Conservation (phyloP, 1,140 invertebrate species). For the Oedothorax gibbosus region DNA sequence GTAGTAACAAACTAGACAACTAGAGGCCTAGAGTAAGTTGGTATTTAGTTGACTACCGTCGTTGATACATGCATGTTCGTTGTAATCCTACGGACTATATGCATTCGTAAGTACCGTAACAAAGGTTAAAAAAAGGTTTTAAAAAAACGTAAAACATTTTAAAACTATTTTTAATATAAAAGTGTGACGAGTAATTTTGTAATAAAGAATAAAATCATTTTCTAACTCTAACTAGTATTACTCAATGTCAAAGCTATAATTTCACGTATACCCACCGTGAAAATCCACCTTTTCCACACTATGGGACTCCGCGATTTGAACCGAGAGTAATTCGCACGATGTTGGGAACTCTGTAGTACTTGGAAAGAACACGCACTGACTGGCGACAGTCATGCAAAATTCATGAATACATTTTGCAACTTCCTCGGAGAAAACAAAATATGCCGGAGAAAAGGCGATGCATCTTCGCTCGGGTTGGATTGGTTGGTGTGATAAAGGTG, state of each 20-base stretch:
- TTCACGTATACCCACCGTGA: slow-evolving; percentile 14
- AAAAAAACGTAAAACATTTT: too few species aligned
- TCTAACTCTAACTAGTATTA: not conserved
- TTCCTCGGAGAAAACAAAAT: slow-evolving; percentile 39
- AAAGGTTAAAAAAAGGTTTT: too few species aligned
- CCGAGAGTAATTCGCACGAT: slow-evolving; percentile 23
- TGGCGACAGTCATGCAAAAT: slow-evolving; percentile 46
- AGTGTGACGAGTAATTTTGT: too few species aligned
- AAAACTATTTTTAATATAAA: too few species aligned
- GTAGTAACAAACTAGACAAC: too few species aligned
- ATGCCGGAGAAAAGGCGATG: slow-evolving; percentile 14
- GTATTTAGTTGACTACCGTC: too few species aligned
- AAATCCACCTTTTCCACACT: slow-evolving; percentile 8
- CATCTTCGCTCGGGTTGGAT: slow-evolving; percentile 12
- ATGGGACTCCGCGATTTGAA: not conserved
- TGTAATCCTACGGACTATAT: too few species aligned
- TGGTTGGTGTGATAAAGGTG: too few species aligned
- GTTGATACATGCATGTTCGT: too few species aligned
- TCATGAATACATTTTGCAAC: slow-evolving; percentile 54
- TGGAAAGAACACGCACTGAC: slow-evolving; percentile 23
- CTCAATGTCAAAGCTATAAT: slow-evolving; percentile 21
- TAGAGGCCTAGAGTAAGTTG: too few species aligned
- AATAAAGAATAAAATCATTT: too few species aligned
- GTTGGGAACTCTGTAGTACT: slow-evolving; percentile 5
- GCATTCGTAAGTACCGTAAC: too few species aligned